phyloP scores from a whole-genome alignment of 2,888 invertebrate genomes.

The Parasteatoda lunata region DNA sequence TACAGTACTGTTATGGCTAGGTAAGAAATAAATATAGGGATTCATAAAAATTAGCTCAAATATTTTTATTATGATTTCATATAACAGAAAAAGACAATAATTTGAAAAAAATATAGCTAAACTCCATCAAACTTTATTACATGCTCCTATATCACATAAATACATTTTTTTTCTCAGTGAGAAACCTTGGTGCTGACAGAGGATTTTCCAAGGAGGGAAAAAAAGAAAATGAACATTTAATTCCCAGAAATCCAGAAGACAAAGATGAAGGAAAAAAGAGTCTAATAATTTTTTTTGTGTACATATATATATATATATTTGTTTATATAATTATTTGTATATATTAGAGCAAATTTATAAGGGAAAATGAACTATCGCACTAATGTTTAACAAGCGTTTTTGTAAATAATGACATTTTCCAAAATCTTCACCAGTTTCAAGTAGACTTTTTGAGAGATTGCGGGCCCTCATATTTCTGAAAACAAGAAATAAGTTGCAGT shows the following conservation, averaged over 20 bases:
- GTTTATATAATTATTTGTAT: slow-evolving; percentile 45
- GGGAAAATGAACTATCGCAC: slow-evolving; percentile 66
- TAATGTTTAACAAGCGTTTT: slow-evolving; percentile 66
- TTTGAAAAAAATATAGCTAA: slow-evolving; percentile 65
- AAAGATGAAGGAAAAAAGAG: slow-evolving; percentile 57
- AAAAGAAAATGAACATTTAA: slow-evolving; percentile 60
- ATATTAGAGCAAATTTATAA: slow-evolving; percentile 67
- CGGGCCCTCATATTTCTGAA: neutral
- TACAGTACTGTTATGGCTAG: no score
- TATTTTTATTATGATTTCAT: slow-evolving; percentile 42
- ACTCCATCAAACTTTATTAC: slow-evolving; percentile 69
- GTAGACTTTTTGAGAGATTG: neutral
- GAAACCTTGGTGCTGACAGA: slow-evolving; percentile 68
- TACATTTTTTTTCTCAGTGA: slow-evolving; percentile 61
- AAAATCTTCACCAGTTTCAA: slow-evolving; percentile 18
- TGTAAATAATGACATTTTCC: slow-evolving; percentile 57
- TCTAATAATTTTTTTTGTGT: slow-evolving; percentile 59
- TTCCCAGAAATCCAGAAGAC: slow-evolving; percentile 66
- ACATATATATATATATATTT: slow-evolving; percentile 56
- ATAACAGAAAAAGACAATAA: slow-evolving; percentile 35
- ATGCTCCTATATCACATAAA: slow-evolving; percentile 68
- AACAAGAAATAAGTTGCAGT: neutral
- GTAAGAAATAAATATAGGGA: neutral
- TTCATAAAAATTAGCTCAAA: slow-evolving; percentile 20
- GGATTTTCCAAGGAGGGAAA: slow-evolving; percentile 63